phyloP scores from a whole-genome alignment of 2,113 vertebrate species.

The Poeciliopsis retropinna region DNA sequence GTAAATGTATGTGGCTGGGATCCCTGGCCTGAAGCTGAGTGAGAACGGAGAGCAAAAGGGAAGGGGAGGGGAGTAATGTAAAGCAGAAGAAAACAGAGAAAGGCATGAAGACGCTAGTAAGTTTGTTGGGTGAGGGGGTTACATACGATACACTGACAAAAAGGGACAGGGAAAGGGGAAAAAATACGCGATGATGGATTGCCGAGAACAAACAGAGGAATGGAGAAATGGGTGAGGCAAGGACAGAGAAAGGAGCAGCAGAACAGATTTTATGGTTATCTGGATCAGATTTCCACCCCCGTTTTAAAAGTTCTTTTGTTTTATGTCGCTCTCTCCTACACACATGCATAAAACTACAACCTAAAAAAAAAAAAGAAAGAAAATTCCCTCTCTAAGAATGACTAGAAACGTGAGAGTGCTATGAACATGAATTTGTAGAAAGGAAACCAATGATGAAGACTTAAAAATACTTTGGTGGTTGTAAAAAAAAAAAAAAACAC shows the following conservation, averaged over 20 bases:
- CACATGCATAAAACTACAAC: slow-evolving; percentile 9
- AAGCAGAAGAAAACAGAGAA: neutral
- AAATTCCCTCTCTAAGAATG: neutral
- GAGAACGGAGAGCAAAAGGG: slow-evolving; percentile 10
- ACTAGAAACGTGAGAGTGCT: neutral
- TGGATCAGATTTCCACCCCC: slow-evolving; percentile 67
- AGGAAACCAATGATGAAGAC: no score
- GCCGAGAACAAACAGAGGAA: neutral
- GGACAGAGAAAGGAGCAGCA: slow-evolving; percentile 9
- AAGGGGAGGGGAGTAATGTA: neutral
- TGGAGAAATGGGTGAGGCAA: slow-evolving; percentile 24
- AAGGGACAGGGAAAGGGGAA: neutral
- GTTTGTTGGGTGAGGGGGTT: neutral
- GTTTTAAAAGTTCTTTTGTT: slow-evolving; percentile 61
- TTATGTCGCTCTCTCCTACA: slow-evolving; percentile 27
- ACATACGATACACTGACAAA: neutral
- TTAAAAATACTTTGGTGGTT: neutral
- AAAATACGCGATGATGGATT: neutral
- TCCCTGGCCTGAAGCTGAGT: slow-evolving; percentile 50
- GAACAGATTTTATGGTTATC: slow-evolving; percentile 43
- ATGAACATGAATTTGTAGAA: no score
- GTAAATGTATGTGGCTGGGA: slow-evolving; percentile 49
- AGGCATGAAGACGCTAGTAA: neutral
- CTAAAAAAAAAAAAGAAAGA: neutral
- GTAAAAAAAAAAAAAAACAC: neutral